Percentiles rank a stretch among this genome's conserved stretches.
phyloP scores from a whole-genome alignment of 2,113 vertebrate species.

The Prinia subflava region DNA sequence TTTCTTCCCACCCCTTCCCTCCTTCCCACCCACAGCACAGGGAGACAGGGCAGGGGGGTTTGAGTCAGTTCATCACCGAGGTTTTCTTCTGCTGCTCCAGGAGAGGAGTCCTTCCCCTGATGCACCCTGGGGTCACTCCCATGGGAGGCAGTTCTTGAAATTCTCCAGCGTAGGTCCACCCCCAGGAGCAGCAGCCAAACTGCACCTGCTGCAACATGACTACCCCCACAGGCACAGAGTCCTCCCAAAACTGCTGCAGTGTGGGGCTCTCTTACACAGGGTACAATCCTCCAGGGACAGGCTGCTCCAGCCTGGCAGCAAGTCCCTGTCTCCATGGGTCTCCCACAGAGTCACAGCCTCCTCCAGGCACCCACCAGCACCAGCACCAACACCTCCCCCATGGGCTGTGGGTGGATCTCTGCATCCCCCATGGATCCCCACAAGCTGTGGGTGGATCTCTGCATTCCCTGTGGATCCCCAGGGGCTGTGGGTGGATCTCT shows the following conservation, averaged over 20 bases:
- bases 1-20: no score
- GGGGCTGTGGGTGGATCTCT: background rate
- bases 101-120: background rate
- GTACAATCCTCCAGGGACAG: background rate
- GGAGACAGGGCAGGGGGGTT: background rate
- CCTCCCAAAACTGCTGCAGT: background rate
- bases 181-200: no score
- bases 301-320: background rate
- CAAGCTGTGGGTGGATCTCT: no score
- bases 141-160: fast-evolving
- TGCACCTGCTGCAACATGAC: fast-evolving
- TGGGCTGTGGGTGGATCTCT: no score
- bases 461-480: no score
- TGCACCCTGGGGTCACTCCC: background rate
- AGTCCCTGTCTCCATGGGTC: background rate
- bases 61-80: background rate
- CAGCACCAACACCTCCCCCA: fast-evolving
- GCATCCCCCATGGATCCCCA: no score
- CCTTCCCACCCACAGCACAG: fast-evolving
- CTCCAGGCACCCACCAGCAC: background rate
- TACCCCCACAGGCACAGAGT: no score
- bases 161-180: no score
- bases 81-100: fast-evolving
- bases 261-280: fast-evolving
- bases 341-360: background rate